These are phyloP conservation scores for Shargacucullia verbasci DNA, from an alignment of 2,888 invertebrate genomes.

Conservation along the genomic window DNA sequence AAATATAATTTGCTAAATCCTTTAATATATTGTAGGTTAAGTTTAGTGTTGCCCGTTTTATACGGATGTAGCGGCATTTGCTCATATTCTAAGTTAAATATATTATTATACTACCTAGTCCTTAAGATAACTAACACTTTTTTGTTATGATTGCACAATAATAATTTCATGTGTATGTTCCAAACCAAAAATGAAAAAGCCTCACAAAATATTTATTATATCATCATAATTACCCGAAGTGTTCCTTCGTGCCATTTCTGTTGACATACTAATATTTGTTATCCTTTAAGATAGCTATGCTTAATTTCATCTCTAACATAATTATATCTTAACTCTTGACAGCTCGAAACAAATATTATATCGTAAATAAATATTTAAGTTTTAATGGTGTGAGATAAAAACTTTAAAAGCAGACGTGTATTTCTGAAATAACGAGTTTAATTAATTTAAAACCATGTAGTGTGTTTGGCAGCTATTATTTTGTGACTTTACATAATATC, in stretches of 20 bases:
- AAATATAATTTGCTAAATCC: slow-evolving; percentile 47
- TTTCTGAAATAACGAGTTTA: too few relatives aligned
- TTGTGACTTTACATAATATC: slow-evolving; percentile 25
- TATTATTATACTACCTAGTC: slow-evolving; percentile 15
- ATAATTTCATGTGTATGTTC: slow-evolving; percentile 1
- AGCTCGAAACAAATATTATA: too few relatives aligned
- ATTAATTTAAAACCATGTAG: too few relatives aligned
- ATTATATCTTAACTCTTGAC: too few relatives aligned
- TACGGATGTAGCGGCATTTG: slow-evolving; percentile 29
- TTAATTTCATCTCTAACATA: too few relatives aligned
- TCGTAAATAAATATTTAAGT: too few relatives aligned
- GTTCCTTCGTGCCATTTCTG: too few relatives aligned
- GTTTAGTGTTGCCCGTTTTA: slow-evolving; percentile 36
- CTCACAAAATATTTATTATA: slow-evolving; percentile 2
- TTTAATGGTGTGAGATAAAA: too few relatives aligned
- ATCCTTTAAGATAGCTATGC: too few relatives aligned
- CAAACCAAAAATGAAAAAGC: neutral
- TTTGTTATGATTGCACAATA: slow-evolving; percentile 32
- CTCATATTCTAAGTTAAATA: slow-evolving; percentile 43
- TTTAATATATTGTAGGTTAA: slow-evolving; percentile 35
- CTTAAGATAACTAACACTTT: slow-evolving; percentile 25
- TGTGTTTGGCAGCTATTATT: slow-evolving; percentile 22
- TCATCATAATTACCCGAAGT: too few relatives aligned
- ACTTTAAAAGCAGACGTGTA: too few relatives aligned
- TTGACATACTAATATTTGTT: too few relatives aligned